These are phyloP conservation scores for Trypoxylon attenuatum DNA, from an alignment of 2,888 invertebrate species.

Conservation along the genomic window DNA sequence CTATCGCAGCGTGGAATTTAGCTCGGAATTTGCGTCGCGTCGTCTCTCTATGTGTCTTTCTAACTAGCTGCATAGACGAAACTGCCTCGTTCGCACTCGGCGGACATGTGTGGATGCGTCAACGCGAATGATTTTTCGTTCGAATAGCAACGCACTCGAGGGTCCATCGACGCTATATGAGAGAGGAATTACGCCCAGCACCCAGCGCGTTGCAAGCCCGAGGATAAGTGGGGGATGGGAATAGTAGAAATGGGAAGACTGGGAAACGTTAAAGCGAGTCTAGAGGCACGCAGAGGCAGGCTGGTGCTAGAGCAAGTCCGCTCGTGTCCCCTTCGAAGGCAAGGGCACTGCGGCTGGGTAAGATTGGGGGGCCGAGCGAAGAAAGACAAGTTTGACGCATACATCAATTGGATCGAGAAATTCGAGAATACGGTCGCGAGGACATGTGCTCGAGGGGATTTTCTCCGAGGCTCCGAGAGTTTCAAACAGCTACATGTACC, in stretches of 20 bases:
- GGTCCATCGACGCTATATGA: conserved; percentile 34
- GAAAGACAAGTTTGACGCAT: conserved; percentile 19
- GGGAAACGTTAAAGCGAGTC: neutral
- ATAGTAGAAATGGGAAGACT: neutral
- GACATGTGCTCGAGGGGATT: conserved; percentile 17
- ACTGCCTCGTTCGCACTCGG: neutral
- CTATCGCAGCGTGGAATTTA: conserved; percentile 3
- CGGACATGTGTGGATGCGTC: neutral
- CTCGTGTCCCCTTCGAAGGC: conserved; percentile 41
- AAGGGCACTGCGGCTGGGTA: conserved; percentile 36
- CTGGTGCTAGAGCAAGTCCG: conserved; percentile 9
- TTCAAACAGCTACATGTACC: conserved; percentile 8
- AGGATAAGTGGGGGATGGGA: neutral
- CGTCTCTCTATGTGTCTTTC: neutral
- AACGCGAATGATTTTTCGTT: conserved; percentile 28
- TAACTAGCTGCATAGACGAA: neutral
- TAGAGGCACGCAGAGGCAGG: conserved; percentile 14
- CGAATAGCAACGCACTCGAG: conserved; percentile 43
- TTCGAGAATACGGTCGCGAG: conserved; percentile 32
- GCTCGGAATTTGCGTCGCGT: no score
- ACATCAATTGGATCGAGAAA: conserved; percentile 30
- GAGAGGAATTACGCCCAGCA: conserved; percentile 37
- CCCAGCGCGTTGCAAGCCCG: conserved; percentile 31
- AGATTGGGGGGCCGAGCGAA: conserved; percentile 43
- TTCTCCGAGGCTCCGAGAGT: conserved; percentile 13